These are phyloP conservation scores for Spondyliosoma cantharus DNA, from an alignment of 2,797 vertebrate genomes.

Conservation along the genomic window DNA sequence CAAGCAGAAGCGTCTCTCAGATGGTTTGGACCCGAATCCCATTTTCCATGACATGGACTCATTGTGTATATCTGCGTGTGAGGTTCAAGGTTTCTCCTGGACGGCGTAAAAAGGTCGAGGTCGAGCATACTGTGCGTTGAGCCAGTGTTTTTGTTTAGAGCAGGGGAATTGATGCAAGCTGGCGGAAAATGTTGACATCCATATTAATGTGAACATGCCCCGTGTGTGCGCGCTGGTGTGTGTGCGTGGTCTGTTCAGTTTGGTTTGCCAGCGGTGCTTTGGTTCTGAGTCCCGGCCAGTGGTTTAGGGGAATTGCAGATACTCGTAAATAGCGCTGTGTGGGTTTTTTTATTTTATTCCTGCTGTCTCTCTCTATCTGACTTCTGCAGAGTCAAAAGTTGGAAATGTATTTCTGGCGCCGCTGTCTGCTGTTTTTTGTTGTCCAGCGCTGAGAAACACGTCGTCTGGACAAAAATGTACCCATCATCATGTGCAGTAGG, in stretches of 20 bases:
- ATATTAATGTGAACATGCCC: slow-evolving; percentile 40
- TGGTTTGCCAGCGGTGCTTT: slow-evolving; percentile 38
- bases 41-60: slow-evolving; percentile 55
- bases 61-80: slow-evolving; percentile 1
- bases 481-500: slow-evolving; percentile 9
- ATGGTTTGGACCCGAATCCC: slow-evolving; percentile 42
- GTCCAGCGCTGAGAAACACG: slow-evolving; percentile 29
- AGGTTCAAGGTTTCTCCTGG: slow-evolving; percentile 26
- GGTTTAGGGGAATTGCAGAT: slow-evolving; percentile 61
- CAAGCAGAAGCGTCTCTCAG: slow-evolving; percentile 49
- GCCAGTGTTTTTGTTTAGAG: slow-evolving; percentile 40
- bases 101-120: slow-evolving; percentile 28
- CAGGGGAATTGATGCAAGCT: slow-evolving; percentile 33
- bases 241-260: slow-evolving; percentile 22
- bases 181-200: slow-evolving; percentile 43
- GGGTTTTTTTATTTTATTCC: slow-evolving; percentile 50
- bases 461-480: slow-evolving; percentile 19
- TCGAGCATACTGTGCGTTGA: not conserved
- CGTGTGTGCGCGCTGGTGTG: not conserved
- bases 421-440: slow-evolving; percentile 32
- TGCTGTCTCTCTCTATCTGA: slow-evolving; percentile 51
- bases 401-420: slow-evolving; percentile 48
- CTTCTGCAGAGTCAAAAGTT: slow-evolving; percentile 46
- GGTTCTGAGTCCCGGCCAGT: slow-evolving; percentile 45
- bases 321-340: slow-evolving; percentile 53